These are phyloP conservation scores for Sander vitreus DNA, from an alignment of 2,113 vertebrate genomes.

Conservation along the genomic window DNA sequence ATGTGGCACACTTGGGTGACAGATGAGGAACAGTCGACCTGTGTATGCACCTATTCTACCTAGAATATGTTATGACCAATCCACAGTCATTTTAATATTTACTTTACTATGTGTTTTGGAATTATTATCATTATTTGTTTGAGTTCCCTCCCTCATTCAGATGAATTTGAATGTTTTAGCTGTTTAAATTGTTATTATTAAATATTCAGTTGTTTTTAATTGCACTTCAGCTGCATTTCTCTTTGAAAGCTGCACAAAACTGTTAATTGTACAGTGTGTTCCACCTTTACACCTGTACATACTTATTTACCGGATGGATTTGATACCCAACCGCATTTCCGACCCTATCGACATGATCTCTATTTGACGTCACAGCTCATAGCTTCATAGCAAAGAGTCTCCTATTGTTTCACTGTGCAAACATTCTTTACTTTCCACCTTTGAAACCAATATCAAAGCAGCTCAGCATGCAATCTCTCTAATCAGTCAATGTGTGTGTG, in stretches of 20 bases:
- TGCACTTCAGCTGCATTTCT: neutral
- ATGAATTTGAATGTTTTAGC: neutral
- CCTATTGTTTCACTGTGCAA: neutral
- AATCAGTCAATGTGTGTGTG: conserved; percentile 34
- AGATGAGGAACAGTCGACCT: neutral
- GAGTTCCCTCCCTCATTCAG: neutral
- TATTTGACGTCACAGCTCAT: neutral
- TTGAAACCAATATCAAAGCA: conserved; percentile 46
- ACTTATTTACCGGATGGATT: neutral
- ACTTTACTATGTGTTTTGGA: neutral
- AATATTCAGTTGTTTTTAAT: neutral
- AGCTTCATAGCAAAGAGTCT: conserved; percentile 4
- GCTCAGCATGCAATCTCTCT: conserved; percentile 2
- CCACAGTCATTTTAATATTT: neutral
- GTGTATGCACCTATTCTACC: neutral
- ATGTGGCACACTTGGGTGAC: conserved; percentile 29
- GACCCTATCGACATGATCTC: conserved; percentile 25
- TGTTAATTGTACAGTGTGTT: neutral
- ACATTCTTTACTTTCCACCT: conserved; percentile 15
- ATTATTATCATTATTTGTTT: neutral
- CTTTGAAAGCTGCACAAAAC: neutral
- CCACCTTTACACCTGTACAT: neutral
- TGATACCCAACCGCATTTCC: neutral
- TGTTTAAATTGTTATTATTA: neutral
- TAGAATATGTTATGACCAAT: neutral